Evolutionary conservation across 2,888 invertebrate genomes (phyloP).

Genomic region (Synanthedon vespiformis): DNA sequence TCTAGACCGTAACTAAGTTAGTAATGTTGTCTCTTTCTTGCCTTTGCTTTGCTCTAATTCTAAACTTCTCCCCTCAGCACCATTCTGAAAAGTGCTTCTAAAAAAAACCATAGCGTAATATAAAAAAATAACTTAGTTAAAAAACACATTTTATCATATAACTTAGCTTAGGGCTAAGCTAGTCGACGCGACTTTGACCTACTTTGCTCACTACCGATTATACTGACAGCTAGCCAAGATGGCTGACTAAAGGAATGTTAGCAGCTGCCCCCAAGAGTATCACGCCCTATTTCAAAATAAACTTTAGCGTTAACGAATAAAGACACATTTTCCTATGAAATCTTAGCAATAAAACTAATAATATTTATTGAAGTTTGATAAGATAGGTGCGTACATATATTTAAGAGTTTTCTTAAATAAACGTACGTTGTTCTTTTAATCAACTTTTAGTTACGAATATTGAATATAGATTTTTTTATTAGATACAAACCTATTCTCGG

Average conservation of each 20-base stretch:
- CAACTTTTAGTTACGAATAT: no score
- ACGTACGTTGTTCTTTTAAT: no score
- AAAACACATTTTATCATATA: constrained; percentile 13
- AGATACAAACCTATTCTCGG: no score
- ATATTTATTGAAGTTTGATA: constrained; percentile 2
- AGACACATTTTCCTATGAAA: background rate
- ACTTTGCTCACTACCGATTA: constrained; percentile 32
- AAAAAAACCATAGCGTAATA: background rate
- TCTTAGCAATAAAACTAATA: constrained; percentile 3
- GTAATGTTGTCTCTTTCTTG: no score
- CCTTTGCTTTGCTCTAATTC: no score
- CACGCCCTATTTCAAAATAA: constrained; percentile 11
- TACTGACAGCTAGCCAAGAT: constrained; percentile 32
- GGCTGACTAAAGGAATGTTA: constrained; percentile 41
- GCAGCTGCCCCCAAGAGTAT: constrained; percentile 12
- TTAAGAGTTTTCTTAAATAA: constrained; percentile 5
- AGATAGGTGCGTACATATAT: constrained; percentile 5
- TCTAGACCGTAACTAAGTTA: no score
- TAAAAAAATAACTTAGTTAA: background rate
- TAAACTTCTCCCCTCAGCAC: no score
- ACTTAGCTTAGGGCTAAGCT: constrained; percentile 27
- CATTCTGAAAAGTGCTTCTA: background rate
- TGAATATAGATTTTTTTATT: no score
- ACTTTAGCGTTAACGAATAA: constrained; percentile 6
- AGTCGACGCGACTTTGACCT: constrained; percentile 51